These are phyloP conservation scores for Seriola rivoliana DNA, from an alignment of 2,113 vertebrate genomes.

Conservation along the genomic window DNA sequence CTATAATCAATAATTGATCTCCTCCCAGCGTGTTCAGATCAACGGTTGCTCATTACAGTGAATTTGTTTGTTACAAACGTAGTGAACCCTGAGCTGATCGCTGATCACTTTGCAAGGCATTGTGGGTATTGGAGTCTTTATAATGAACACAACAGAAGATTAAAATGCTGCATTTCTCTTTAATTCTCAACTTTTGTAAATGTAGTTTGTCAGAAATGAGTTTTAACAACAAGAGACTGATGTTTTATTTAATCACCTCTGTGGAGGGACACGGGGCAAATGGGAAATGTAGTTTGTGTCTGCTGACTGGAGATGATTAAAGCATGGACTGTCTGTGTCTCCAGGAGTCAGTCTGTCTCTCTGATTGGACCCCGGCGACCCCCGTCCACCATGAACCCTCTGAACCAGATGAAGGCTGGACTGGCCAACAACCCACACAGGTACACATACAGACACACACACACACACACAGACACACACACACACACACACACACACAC, in stretches of 20 bases:
- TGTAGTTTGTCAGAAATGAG: neutral
- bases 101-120: neutral
- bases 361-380: slow-evolving; percentile 49
- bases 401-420: slow-evolving; percentile 95
- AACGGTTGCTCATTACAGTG: too few relatives aligned
- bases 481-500: neutral
- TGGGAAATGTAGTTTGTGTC: slow-evolving; percentile 39
- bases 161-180: neutral
- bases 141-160: neutral
- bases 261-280: neutral
- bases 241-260: too few relatives aligned
- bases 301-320: neutral
- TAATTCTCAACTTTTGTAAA: neutral
- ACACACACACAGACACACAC: slow-evolving; percentile 17
- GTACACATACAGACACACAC: slow-evolving; percentile 71
- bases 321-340: neutral
- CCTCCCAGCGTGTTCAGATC: too few relatives aligned
- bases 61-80: too few relatives aligned
- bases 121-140: neutral
- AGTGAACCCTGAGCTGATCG: neutral
- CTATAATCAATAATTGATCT: too few relatives aligned
- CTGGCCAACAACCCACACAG: slow-evolving; percentile 89
- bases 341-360: slow-evolving; percentile 23
- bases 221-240: neutral
- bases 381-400: slow-evolving; percentile 88